phyloP scores from a whole-genome alignment of 2,113 vertebrate genomes.

The Myodes glareolus region DNA sequence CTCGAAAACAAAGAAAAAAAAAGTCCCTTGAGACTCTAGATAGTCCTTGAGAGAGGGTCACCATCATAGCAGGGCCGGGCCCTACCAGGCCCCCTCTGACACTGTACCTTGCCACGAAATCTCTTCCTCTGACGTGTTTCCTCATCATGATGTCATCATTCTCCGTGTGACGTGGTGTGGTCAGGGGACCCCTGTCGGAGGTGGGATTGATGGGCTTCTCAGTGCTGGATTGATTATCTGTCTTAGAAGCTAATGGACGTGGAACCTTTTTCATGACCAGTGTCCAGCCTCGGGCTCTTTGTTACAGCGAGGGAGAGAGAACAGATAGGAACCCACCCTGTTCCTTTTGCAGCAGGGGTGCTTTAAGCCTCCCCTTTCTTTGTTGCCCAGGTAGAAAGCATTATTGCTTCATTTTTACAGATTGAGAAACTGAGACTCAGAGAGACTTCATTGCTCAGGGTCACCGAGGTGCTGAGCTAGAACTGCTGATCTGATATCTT shows the following conservation, averaged over 20 bases:
- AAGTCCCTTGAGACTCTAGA: neutral
- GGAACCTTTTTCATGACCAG: neutral
- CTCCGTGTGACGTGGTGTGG: neutral
- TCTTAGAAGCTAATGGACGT: neutral
- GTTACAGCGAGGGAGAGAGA: neutral
- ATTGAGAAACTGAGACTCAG: neutral
- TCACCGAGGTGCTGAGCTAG: neutral
- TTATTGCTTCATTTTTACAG: neutral
- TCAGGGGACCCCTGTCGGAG: rapidly evolving
- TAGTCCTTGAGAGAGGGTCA: neutral
- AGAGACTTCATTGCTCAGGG: neutral
- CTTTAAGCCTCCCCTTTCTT: too few relatives aligned
- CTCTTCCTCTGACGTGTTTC: neutral
- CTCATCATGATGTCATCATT: neutral
- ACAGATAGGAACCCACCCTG: neutral
- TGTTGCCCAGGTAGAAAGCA: rapidly evolving
- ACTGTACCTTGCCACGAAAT: neutral
- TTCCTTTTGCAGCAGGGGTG: rapidly evolving
- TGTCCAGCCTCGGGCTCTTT: neutral
- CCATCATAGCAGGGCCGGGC: neutral
- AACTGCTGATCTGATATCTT: too few relatives aligned
- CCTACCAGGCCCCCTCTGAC: neutral
- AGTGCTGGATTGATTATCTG: neutral
- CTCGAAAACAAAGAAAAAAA: neutral
- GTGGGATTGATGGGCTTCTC: neutral